These are phyloP conservation scores for Aphodius sticticus DNA, from an alignment of 2,888 invertebrate genomes.

Conservation along the genomic window DNA sequence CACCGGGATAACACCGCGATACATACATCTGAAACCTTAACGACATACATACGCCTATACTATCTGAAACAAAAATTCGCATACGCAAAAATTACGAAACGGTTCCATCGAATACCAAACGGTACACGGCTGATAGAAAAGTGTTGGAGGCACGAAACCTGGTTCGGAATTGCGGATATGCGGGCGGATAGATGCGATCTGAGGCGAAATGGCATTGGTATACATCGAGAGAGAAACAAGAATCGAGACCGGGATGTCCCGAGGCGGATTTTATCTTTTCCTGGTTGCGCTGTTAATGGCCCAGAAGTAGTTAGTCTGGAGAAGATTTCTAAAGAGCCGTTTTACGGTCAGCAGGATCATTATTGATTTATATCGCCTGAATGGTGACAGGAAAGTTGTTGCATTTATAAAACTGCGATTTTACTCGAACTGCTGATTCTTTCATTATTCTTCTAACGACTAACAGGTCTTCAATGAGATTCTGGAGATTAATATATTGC, in stretches of 20 bases:
- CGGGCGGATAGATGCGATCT: neutral
- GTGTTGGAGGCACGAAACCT: neutral
- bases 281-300: neutral
- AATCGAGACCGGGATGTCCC: neutral
- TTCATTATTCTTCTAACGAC: neutral
- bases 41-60: neutral
- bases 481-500: too few relatives aligned
- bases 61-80: neutral
- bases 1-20: neutral
- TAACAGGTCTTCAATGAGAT: too few relatives aligned
- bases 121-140: neutral
- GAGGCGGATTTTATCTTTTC: constrained; percentile 4
- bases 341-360: neutral
- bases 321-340: constrained; percentile 4
- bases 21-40: neutral
- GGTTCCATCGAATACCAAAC: neutral
- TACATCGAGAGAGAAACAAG: neutral
- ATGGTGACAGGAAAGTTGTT: neutral
- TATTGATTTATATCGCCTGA: neutral
- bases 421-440: neutral
- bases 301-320: neutral
- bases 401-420: neutral
- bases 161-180: neutral
- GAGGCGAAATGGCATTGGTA: neutral
- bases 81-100: neutral